A percentile compares a stretch with the other conserved stretches of the same genome.
Conservation (phyloP, 2,888 invertebrate species). For the Halictus quadricinctus region DNA sequence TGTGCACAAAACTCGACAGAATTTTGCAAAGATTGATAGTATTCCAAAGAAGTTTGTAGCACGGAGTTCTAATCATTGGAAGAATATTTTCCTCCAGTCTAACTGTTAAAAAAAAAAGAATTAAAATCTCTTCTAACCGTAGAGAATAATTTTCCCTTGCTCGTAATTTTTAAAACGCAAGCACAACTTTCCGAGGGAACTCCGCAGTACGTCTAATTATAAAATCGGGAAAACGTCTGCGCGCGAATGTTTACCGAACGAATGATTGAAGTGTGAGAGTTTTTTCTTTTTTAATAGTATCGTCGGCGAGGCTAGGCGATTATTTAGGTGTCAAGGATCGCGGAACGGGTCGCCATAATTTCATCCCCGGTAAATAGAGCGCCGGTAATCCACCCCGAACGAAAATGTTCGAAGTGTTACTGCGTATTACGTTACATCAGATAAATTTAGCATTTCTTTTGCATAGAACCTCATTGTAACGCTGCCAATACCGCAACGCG, state of each 20-base stretch:
- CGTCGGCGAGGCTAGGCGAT: neutral
- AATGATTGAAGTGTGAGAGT: neutral
- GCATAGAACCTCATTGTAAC: constrained; percentile 77
- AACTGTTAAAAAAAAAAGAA: too few relatives aligned
- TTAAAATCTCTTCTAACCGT: too few relatives aligned
- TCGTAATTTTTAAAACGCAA: too few relatives aligned
- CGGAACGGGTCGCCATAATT: neutral
- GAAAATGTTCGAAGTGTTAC: constrained; percentile 58
- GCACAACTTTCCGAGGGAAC: neutral
- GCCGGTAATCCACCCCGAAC: constrained; percentile 46
- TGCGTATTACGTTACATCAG: constrained; percentile 81
- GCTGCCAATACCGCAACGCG: constrained; percentile 80
- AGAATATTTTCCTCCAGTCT: too few relatives aligned
- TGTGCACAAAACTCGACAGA: too few relatives aligned
- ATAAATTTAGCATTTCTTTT: constrained; percentile 82
- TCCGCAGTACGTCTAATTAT: neutral
- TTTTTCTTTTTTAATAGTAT: neutral
- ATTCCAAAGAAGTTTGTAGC: too few relatives aligned
- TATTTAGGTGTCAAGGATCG: neutral
- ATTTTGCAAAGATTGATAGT: too few relatives aligned
- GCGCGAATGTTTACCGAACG: neutral
- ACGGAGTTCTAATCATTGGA: too few relatives aligned
- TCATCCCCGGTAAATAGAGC: constrained; percentile 42
- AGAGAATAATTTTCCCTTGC: too few relatives aligned
- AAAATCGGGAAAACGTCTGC: neutral